phyloP scores from a whole-genome alignment of 2,797 vertebrate genomes.

The Microhierax caerulescens region DNA sequence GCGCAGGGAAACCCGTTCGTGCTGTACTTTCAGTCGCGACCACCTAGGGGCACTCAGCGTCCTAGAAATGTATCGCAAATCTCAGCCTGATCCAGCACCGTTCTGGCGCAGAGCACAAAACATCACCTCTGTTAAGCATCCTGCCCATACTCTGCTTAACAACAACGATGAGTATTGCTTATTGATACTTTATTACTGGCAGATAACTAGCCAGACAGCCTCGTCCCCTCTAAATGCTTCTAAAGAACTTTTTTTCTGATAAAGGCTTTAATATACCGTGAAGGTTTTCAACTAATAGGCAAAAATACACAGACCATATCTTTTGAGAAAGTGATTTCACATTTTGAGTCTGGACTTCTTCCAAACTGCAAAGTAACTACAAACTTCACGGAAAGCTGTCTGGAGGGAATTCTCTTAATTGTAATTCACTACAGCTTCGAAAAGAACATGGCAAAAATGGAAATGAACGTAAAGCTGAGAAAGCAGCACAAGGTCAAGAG shows the following conservation, averaged over 20 bases:
- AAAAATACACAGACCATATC: slow-evolving; percentile 1
- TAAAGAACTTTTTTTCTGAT: neutral
- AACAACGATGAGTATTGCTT: slow-evolving; percentile 4
- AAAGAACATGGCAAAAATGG: slow-evolving; percentile 8
- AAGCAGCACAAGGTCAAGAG: neutral
- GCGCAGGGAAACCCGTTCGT: neutral
- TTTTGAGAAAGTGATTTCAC: slow-evolving; percentile 6
- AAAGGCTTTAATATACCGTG: slow-evolving; percentile 5
- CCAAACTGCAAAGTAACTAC: neutral
- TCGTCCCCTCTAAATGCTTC: neutral
- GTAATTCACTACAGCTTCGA: neutral
- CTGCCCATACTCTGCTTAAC: neutral
- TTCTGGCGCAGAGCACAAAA: neutral
- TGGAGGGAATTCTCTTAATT: slow-evolving; percentile 6
- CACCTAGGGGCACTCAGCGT: slow-evolving; percentile 80
- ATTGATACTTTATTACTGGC: slow-evolving; percentile 15
- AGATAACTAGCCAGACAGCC: slow-evolving; percentile 13
- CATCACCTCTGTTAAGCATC: neutral
- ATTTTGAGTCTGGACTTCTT: slow-evolving; percentile 14
- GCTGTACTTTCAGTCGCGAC: slow-evolving; percentile 69
- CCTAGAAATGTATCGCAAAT: slow-evolving; percentile 53
- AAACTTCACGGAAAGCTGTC: neutral
- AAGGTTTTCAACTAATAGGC: slow-evolving; percentile 7
- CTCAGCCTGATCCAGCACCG: neutral
- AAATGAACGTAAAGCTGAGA: slow-evolving; percentile 17